phyloP scores from a whole-genome alignment of 2,888 invertebrate genomes.

The Phyllotreta striolata region DNA sequence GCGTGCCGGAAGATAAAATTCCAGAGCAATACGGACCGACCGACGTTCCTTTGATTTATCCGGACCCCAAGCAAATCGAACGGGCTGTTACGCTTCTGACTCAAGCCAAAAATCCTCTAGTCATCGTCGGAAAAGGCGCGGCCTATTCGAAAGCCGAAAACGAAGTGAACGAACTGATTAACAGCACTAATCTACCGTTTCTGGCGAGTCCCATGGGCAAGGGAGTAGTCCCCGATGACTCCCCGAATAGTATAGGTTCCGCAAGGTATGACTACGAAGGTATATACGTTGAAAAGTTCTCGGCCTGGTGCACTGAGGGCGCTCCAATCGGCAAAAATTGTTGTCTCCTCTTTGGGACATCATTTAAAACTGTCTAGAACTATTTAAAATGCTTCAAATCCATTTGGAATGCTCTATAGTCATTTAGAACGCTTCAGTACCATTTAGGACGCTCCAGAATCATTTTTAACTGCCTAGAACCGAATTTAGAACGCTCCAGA shows the following conservation, averaged over 20 bases:
- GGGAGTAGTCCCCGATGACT: slow-evolving; percentile 78
- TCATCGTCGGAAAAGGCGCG: slow-evolving; percentile 83
- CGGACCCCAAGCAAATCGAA: slow-evolving; percentile 70
- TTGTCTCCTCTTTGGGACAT: too few species aligned
- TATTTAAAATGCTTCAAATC: too few species aligned
- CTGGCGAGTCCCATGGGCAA: slow-evolving; percentile 96
- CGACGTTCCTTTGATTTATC: slow-evolving; percentile 73
- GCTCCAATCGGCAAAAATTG: too few species aligned
- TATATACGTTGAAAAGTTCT: too few species aligned
- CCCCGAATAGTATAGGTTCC: slow-evolving; percentile 79
- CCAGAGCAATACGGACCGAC: slow-evolving; percentile 64
- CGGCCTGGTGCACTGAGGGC: too few species aligned
- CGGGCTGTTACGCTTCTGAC: slow-evolving; percentile 73
- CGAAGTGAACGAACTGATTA: slow-evolving; percentile 73
- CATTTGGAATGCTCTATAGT: too few species aligned
- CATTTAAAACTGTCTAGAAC: too few species aligned
- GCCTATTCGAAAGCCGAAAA: slow-evolving; percentile 79
- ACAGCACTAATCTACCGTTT: slow-evolving; percentile 81
- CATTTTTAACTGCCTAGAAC: too few species aligned
- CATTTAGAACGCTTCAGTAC: too few species aligned
- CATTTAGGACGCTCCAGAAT: too few species aligned
- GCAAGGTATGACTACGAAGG: slow-evolving; percentile 69
- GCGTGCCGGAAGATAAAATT: slow-evolving; percentile 48
- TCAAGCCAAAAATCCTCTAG: slow-evolving; percentile 80
- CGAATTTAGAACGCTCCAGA: too few species aligned